A percentile compares a stretch with the other conserved stretches of the same genome.
Conservation (phyloP, 2,797 vertebrate species). For the Furcifer pardalis region DNA sequence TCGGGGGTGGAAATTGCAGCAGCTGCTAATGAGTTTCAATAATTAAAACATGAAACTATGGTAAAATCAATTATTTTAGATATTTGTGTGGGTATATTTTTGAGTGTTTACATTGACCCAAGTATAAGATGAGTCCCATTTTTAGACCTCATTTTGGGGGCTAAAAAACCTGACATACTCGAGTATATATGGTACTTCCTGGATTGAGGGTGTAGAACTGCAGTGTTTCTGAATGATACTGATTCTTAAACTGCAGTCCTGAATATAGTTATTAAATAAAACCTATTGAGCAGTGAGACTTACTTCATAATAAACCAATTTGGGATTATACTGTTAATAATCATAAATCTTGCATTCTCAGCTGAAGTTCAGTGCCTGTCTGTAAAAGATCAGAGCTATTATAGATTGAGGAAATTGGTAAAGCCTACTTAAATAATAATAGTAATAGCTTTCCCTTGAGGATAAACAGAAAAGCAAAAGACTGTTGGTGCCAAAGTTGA, state of each 20-base stretch:
- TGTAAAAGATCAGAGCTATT: background rate
- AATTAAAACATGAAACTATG: no score
- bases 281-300: background rate
- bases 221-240: background rate
- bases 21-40: no score
- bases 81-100: no score
- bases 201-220: background rate
- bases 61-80: no score
- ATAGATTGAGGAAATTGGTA: constrained; percentile 20
- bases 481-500: constrained; percentile 57
- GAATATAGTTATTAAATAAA: background rate
- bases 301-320: background rate
- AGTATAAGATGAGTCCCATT: no score
- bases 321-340: background rate
- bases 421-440: constrained; percentile 53
- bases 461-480: constrained; percentile 42
- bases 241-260: background rate
- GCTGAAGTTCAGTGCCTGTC: background rate
- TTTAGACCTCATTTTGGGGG: no score
- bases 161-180: no score
- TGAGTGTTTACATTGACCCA: no score
- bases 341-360: background rate
- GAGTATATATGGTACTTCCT: no score
- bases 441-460: constrained; percentile 38
- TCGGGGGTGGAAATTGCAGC: no score